Conservation (phyloP, 2,797 vertebrate genomes). For the Pangasius krempfi region DNA sequence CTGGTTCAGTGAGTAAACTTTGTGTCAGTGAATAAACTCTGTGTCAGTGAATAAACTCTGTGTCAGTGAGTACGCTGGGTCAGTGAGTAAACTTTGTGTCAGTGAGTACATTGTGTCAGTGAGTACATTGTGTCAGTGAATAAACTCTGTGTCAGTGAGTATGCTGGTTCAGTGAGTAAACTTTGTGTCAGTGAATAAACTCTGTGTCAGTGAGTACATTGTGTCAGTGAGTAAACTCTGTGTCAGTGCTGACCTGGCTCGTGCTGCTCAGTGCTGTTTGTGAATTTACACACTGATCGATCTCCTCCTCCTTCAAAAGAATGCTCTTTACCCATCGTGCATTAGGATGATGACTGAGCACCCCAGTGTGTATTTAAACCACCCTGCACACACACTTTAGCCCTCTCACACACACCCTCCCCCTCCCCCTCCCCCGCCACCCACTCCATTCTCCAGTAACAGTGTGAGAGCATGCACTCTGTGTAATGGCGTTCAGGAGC, state of each 20-base stretch:
- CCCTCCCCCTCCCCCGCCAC: neutral
- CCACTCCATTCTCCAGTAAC: conserved; percentile 35
- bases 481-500: conserved; percentile 59
- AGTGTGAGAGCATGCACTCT: conserved; percentile 48
- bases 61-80: neutral
- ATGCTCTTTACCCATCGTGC: conserved; percentile 51
- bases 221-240: neutral
- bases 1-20: neutral
- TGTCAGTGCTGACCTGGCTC: neutral
- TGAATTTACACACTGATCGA: conserved; percentile 20
- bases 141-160: neutral
- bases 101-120: neutral
- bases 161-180: neutral
- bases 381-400: conserved; percentile 1
- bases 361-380: conserved; percentile 32
- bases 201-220: neutral
- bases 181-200: neutral
- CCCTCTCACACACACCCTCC: neutral
- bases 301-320: conserved; percentile 52
- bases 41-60: neutral
- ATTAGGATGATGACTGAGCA: conserved; percentile 31
- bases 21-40: neutral
- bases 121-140: neutral
- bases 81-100: neutral
- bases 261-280: neutral